phyloP scores from a whole-genome alignment of 64 coral and sea anemone genomes.

The Stichodactyla helianthus region DNA sequence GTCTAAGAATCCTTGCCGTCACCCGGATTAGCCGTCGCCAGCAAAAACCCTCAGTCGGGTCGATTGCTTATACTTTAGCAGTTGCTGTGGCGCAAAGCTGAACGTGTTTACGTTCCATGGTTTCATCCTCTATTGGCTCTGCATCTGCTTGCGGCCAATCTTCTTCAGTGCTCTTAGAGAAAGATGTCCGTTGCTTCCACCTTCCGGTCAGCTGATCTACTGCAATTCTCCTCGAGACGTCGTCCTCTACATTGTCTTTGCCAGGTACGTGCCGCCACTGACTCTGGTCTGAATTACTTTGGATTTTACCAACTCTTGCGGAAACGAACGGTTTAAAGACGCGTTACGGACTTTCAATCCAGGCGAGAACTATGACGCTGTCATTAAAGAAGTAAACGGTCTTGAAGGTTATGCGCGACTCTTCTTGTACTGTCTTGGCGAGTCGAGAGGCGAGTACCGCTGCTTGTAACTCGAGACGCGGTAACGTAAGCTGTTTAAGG shows the following conservation, averaged over 20 bases:
- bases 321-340: conserved; percentile 43
- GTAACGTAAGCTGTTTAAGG: conserved; percentile 31
- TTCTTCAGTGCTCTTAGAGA: not conserved
- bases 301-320: conserved; percentile 23
- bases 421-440: not conserved
- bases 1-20: not conserved
- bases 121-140: not conserved
- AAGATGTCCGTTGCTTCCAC: not conserved
- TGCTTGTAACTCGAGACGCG: conserved; percentile 42
- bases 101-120: not conserved
- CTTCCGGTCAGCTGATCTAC: not conserved
- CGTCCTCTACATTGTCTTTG: conserved; percentile 1
- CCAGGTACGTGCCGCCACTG: conserved; percentile 22
- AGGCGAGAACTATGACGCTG: conserved; percentile 27
- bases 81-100: not conserved
- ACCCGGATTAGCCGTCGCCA: conserved; percentile 26
- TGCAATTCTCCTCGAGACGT: conserved; percentile 12
- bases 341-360: not conserved
- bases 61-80: not conserved
- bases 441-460: conserved; percentile 18
- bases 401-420: not conserved
- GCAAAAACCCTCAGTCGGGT: conserved; percentile 8
- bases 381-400: conserved; percentile 17
- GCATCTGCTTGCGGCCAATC: not conserved
- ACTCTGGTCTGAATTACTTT: not conserved